These are phyloP conservation scores for Neodontobutis hainanensis DNA, from an alignment of 2,113 vertebrate genomes.

Conservation along the genomic window DNA sequence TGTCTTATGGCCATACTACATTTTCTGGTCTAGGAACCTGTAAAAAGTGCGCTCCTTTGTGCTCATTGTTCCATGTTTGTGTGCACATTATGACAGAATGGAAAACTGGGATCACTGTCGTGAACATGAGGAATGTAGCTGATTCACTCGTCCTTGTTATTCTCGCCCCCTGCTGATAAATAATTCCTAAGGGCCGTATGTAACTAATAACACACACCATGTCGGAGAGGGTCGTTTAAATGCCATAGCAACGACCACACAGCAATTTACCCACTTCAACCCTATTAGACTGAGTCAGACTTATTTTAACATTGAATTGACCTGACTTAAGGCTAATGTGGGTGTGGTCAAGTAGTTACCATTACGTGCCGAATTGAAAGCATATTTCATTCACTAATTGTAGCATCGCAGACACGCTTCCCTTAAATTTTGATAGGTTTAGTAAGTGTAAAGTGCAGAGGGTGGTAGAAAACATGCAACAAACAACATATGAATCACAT, in stretches of 20 bases:
- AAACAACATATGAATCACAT: too few relatives aligned
- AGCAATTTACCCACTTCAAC: conserved; percentile 12
- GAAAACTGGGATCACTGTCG: conserved; percentile 53
- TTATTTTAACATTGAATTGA: not conserved
- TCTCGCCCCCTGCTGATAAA: conserved; percentile 59
- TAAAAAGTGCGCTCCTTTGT: not conserved
- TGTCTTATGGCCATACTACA: too few relatives aligned
- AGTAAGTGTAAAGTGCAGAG: too few relatives aligned
- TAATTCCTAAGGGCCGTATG: conserved; percentile 34
- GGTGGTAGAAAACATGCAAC: too few relatives aligned
- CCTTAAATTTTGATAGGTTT: too few relatives aligned
- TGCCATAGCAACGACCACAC: conserved; percentile 20
- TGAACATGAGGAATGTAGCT: conserved; percentile 64
- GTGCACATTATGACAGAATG: conserved; percentile 51
- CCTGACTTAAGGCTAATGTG: not conserved
- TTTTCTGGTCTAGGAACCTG: too few relatives aligned
- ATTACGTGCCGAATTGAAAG: not conserved
- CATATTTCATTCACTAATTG: too few relatives aligned
- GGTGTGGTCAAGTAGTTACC: too few relatives aligned
- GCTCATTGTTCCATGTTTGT: not conserved
- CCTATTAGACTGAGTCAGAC: not conserved
- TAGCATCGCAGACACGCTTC: too few relatives aligned
- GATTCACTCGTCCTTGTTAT: conserved; percentile 39
- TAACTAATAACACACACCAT: conserved; percentile 10
- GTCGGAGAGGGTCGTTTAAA: conserved; percentile 13